Percentiles rank a stretch among this genome's conserved stretches.
Conservation (phyloP, 1,140 invertebrate genomes). For the Ridgeia piscesae region DNA sequence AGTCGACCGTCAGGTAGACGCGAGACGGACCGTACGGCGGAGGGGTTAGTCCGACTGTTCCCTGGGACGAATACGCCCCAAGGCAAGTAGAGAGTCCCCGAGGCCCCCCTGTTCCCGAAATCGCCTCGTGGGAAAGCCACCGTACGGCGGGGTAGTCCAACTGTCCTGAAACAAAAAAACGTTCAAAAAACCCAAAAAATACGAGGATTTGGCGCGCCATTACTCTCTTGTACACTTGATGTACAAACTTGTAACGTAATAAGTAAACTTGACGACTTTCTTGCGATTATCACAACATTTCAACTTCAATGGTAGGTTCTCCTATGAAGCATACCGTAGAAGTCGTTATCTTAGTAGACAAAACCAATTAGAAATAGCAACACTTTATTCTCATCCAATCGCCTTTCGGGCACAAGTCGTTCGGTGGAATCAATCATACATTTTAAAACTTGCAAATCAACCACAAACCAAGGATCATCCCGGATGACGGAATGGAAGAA, state of each 20-base stretch:
- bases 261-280: neutral
- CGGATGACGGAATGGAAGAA: too few species aligned
- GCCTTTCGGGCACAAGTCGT: neutral
- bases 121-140: too few species aligned
- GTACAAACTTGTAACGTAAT: neutral
- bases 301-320: neutral
- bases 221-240: neutral
- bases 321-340: neutral
- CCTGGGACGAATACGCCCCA: neutral
- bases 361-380: too few species aligned
- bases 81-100: neutral
- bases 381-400: neutral
- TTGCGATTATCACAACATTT: neutral
- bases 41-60: neutral
- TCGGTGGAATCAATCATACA: neutral
- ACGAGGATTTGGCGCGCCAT: neutral
- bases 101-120: too few species aligned
- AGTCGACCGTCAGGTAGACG: slow-evolving; percentile 15
- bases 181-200: neutral
- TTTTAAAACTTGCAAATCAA: neutral
- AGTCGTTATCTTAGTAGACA: too few species aligned
- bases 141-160: neutral
- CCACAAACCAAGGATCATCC: too few species aligned
- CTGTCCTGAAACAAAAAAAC: neutral
- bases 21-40: neutral